These are phyloP conservation scores for Drosophila leonis DNA, from an alignment of 2,888 invertebrate genomes.

Conservation along the genomic window DNA sequence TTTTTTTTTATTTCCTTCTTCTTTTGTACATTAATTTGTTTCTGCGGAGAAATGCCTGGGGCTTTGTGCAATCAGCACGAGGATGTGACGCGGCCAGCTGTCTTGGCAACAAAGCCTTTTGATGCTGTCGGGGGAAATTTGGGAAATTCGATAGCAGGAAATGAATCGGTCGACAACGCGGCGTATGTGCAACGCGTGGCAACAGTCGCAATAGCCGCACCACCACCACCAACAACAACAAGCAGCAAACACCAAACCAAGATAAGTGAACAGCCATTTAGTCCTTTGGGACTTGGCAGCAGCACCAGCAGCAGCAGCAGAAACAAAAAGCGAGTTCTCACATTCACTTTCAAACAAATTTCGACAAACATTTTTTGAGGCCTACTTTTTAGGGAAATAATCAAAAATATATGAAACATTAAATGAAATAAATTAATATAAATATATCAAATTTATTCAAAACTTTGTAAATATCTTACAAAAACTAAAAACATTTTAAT, in stretches of 20 bases:
- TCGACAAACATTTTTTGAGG: not conserved
- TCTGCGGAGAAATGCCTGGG: conserved; percentile 61
- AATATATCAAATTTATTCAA: not conserved
- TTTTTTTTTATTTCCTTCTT: conserved; percentile 17
- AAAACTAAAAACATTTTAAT: too few relatives aligned
- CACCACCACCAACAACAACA: too few relatives aligned
- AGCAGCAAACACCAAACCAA: conserved; percentile 10
- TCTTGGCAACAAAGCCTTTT: conserved; percentile 44
- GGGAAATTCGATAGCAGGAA: conserved; percentile 70
- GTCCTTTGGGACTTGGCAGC: not conserved
- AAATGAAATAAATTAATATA: not conserved
- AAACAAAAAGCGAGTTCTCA: conserved; percentile 18
- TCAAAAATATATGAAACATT: not conserved
- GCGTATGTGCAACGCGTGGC: conserved; percentile 63
- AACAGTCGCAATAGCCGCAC: conserved; percentile 26
- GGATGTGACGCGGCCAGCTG: conserved; percentile 34
- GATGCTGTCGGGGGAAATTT: conserved; percentile 52
- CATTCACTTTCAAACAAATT: conserved; percentile 32
- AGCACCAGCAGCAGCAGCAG: not conserved
- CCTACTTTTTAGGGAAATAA: not conserved
- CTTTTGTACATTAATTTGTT: conserved; percentile 71
- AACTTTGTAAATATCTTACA: not conserved
- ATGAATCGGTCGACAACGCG: conserved; percentile 60
- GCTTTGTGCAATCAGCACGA: conserved; percentile 77
- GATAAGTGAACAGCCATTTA: conserved; percentile 34